Conservation (phyloP, 2,797 vertebrate species). For the Gobionotothen gibberifrons region DNA sequence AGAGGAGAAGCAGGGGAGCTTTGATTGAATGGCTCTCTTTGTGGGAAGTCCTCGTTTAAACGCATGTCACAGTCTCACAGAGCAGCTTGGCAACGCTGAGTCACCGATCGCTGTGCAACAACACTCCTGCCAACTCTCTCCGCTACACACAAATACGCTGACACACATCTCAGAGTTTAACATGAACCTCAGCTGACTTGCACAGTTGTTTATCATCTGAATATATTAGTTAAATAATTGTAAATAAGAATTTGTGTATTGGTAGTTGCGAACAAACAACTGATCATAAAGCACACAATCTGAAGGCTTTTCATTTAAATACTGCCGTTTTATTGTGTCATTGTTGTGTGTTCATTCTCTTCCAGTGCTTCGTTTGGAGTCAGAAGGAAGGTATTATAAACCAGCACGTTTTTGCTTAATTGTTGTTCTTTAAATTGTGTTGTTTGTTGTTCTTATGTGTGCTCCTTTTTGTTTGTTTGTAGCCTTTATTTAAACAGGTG, state of each 20-base stretch:
- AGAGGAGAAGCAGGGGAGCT: slow-evolving; percentile 57
- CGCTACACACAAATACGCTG: slow-evolving; percentile 44
- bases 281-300: neutral
- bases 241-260: neutral
- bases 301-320: neutral
- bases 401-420: no score
- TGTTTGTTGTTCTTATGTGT: no score
- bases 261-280: neutral
- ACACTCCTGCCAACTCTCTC: slow-evolving; percentile 41
- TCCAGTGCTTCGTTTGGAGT: no score
- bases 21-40: slow-evolving; percentile 81
- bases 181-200: slow-evolving; percentile 16
- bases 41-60: slow-evolving; percentile 77
- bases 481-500: no score
- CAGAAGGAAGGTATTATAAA: no score
- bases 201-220: neutral
- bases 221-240: no score
- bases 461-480: no score
- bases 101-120: slow-evolving; percentile 65
- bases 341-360: neutral
- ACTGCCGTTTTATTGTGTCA: neutral
- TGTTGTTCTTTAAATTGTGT: no score
- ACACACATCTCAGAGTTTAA: slow-evolving; percentile 22
- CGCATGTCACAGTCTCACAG: slow-evolving; percentile 77
- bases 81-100: slow-evolving; percentile 76